Evolutionary conservation across 92 coral and sea anemone genomes (phyloP), one percentile per base, ranked within the genome.

Genomic region (Isaurus tuberculatus): DNA sequence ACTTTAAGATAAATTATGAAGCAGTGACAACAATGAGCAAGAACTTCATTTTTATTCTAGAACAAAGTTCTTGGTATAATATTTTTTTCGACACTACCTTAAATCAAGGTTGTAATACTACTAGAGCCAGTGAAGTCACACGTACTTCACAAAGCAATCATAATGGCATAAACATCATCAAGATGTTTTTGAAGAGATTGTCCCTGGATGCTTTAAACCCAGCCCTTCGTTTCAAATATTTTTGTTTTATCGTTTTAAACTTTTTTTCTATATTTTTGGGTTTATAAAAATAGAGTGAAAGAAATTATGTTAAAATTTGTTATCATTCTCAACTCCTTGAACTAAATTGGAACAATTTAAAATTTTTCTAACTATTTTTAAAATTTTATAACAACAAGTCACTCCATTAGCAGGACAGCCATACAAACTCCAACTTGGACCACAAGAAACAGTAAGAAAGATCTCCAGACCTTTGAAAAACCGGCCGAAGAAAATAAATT

Each of bases 201-300:
- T 77, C 82, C 31, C 82, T 77, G 69, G 82, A 77, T 57, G 22
- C 19, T 34, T 23, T 27, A 77, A 75, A 77, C 20, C 82, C 82
- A 77, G 82, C 82, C 58, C 82, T 77, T 31, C 82, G 13, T 19
- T 20, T 27, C 33, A n/a, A 15, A 34, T 77, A 58, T 77, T 77
- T 63, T 77, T 58, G 68, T 77, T 57, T 77, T 32, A 57, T 36
- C 11, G 22, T 77, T 77, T 77, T 57, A 77, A 55, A 34, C 11
- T 77, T 77, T 77, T 77, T 77, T 77, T 77, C 53, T 22, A 36
- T 32, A 33, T 57, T 77, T 77, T 77, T 34, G 5, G 82, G 82
- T 77, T 69, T 77, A 77, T 77, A 77, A 77, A 77, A 77, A 77
- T 77, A 77, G 68, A 77, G 55, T 20, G 57, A n/a, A 77, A 23